Conservation (phyloP, 2,888 invertebrate species). For the Physocephala rufipes region DNA sequence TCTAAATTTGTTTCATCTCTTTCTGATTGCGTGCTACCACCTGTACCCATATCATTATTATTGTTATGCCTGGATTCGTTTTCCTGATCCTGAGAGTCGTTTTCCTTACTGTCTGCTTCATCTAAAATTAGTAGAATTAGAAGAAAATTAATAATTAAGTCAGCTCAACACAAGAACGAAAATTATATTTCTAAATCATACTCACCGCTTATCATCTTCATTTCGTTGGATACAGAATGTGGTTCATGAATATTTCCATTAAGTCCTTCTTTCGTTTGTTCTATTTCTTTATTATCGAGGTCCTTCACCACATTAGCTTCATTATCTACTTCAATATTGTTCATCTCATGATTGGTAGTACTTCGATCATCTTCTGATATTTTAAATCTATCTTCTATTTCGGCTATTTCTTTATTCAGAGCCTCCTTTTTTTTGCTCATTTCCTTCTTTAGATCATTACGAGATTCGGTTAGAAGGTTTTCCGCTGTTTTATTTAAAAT, state of each 20-base stretch:
- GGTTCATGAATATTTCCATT: constrained; percentile 10
- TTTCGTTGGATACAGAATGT: neutral
- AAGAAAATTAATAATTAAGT: neutral
- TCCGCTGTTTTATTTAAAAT: constrained; percentile 76
- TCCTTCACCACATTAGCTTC: neutral
- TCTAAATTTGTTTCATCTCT: constrained; percentile 13
- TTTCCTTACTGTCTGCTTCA: constrained; percentile 48
- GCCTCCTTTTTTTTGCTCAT: constrained; percentile 73
- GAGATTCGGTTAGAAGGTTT: constrained; percentile 73
- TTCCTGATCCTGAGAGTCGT: constrained; percentile 43
- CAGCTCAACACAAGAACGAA: neutral
- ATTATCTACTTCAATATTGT: constrained; percentile 13
- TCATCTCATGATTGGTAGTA: constrained; percentile 38
- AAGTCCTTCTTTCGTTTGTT: neutral
- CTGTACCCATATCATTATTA: constrained; percentile 42
- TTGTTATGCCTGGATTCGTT: constrained; percentile 46
- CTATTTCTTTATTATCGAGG: constrained; percentile 1
- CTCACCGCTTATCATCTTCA: constrained; percentile 10
- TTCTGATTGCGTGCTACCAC: constrained; percentile 28
- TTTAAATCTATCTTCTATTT: constrained; percentile 68
- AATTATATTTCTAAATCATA: neutral
- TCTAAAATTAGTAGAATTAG: constrained; percentile 40
- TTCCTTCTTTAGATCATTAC: constrained; percentile 72
- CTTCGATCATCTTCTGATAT: constrained; percentile 50
- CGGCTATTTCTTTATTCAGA: constrained; percentile 72